Conservation (phyloP, 2,888 invertebrate genomes). For the Volucella inanis region DNA sequence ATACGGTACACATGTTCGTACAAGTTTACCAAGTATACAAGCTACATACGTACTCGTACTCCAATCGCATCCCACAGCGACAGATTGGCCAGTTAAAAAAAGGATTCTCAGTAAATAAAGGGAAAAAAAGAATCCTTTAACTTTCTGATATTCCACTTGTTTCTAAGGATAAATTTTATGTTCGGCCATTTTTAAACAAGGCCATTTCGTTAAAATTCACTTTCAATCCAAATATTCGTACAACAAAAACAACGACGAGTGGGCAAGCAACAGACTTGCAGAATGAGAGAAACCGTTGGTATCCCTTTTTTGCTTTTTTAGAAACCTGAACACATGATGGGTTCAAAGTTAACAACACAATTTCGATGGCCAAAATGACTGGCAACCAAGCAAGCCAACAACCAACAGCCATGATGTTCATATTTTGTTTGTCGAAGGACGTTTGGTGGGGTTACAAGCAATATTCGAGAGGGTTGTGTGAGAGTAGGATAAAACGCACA, state of each 20-base stretch:
- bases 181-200: constrained; percentile 67
- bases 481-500: constrained; percentile 48
- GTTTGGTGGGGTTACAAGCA: neutral
- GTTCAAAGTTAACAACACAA: constrained; percentile 75
- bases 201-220: constrained; percentile 69
- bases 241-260: constrained; percentile 11
- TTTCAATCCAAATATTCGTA: constrained; percentile 42
- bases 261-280: constrained; percentile 10
- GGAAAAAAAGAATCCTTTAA: constrained; percentile 53
- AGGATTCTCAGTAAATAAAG: constrained; percentile 47
- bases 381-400: constrained; percentile 30
- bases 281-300: constrained; percentile 26
- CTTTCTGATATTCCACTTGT: constrained; percentile 35
- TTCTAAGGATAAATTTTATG: constrained; percentile 38
- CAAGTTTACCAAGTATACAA: too few relatives aligned
- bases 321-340: constrained; percentile 67
- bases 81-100: constrained; percentile 69
- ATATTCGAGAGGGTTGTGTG: constrained; percentile 50
- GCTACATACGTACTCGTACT: neutral
- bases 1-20: neutral
- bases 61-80: neutral
- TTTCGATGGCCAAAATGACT: constrained; percentile 69
- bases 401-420: constrained; percentile 58
- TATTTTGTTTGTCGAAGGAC: constrained; percentile 43
- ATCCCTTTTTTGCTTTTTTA: constrained; percentile 43